Conservation (phyloP, 2,113 vertebrate species). For the Podarcis cretensis region DNA sequence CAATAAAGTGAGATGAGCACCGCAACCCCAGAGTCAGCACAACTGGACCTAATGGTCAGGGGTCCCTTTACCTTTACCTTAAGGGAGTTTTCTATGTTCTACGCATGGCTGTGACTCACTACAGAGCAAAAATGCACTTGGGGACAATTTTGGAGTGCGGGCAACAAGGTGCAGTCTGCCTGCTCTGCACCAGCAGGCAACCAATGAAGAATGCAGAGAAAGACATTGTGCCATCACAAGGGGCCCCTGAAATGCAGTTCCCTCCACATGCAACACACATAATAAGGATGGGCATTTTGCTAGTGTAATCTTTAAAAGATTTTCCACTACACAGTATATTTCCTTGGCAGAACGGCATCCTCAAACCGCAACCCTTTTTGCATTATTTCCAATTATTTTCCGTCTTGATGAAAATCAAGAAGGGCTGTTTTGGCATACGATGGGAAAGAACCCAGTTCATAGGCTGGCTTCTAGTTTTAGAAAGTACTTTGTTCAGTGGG, state of each 20-base stretch:
- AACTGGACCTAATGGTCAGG: too few relatives aligned
- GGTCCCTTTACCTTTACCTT: too few relatives aligned
- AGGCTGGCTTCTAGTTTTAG: slow-evolving; percentile 34
- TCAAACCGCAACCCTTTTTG: slow-evolving; percentile 30
- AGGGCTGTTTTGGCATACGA: background rate
- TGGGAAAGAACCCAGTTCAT: slow-evolving; percentile 25
- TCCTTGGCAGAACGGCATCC: background rate
- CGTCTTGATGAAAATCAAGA: slow-evolving; percentile 7
- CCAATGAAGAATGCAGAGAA: background rate
- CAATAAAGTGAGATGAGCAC: too few relatives aligned
- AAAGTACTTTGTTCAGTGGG: slow-evolving; percentile 16
- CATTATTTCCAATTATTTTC: slow-evolving; percentile 41
- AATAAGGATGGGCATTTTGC: background rate
- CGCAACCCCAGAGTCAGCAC: too few relatives aligned
- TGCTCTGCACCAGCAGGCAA: background rate
- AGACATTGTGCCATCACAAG: background rate
- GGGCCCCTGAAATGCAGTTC: background rate
- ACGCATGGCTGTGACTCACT: background rate
- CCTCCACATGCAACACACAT: background rate
- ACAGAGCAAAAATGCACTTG: background rate
- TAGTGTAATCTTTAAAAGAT: slow-evolving; percentile 12
- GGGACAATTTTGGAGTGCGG: background rate
- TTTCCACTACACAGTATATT: slow-evolving; percentile 2
- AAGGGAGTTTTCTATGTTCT: background rate
- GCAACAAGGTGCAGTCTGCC: too few relatives aligned